Percentiles rank a stretch among this genome's conserved stretches.
These are phyloP conservation scores for Aegithalos caudatus DNA, from an alignment of 2,113 vertebrate genomes.

Conservation along the genomic window DNA sequence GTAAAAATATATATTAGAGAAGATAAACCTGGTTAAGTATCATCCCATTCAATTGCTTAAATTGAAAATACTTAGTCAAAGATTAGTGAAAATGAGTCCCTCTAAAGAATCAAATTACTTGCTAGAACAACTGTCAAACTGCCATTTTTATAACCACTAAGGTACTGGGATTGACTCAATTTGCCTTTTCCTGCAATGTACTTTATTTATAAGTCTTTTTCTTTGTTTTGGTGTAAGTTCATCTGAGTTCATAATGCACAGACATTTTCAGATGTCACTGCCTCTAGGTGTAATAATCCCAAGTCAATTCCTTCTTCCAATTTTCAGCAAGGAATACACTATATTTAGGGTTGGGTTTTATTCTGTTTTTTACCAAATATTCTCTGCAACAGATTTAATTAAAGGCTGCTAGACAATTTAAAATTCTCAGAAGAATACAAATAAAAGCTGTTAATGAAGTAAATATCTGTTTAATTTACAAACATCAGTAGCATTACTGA, in stretches of 20 bases:
- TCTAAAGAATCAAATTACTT: not conserved
- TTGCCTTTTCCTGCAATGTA: not conserved
- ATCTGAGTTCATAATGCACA: not conserved
- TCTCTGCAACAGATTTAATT: slow-evolving; percentile 14
- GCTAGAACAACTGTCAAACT: not conserved
- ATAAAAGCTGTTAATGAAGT: slow-evolving; percentile 80
- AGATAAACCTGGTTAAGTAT: not conserved
- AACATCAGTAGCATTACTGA: slow-evolving; percentile 95
- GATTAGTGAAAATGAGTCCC: not conserved
- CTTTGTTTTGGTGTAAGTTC: not conserved
- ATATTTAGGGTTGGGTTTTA: not conserved
- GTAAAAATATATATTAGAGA: not conserved
- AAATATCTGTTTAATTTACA: slow-evolving; percentile 98
- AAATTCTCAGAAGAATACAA: slow-evolving; percentile 72
- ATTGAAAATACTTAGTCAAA: not conserved
- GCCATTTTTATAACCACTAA: not conserved
- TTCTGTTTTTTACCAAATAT: not conserved
- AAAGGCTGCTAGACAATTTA: not conserved
- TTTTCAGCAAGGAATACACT: slow-evolving; percentile 24
- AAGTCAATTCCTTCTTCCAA: not conserved
- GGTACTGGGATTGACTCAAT: not conserved
- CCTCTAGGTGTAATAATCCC: not conserved
- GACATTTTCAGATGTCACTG: not conserved
- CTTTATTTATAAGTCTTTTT: not conserved
- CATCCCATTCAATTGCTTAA: not conserved